Base-by-base conservation (phyloP, 2,888 invertebrate species). In the Oligia fasciuncula region DNA sequence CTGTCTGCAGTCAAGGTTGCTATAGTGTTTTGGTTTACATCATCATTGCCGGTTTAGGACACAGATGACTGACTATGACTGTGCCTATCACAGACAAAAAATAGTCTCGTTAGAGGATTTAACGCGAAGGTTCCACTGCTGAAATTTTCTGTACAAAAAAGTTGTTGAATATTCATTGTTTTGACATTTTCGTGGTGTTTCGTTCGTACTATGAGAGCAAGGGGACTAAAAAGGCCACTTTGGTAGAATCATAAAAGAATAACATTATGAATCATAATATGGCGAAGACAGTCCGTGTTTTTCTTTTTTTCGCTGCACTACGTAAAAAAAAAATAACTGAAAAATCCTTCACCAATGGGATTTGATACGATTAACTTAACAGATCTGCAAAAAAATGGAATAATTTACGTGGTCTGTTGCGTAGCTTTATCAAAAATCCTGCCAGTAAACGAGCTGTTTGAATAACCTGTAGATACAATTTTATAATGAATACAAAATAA, bases 11-110 rank as follows among this genome's bases (percentile, higher is more conserved):
- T 93, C 95, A 95, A 95, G 95, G 95, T 90, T 92, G 87, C 57
- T 77, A 76, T 81, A 89, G 90, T 93, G 92, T 93, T 93, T 93
- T 90, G 88, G 90, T 92, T 93, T 92, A 89, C 92, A 93, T 94
- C 94, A 94, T 93, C 93, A 89, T 90, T 88, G 90, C 93, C 92
- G 89, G 92, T 88, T 91, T 92, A 88, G 89, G 93, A 88, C 85
- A 91, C 91, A 91, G 91, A 88, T 90, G 91, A 91, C 88, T 91
- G 93, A 88, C 88, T 91, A 60, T 89, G 90, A 91, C 90, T 84
- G 83, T 77, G 72, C 62, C 73, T 73, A 63, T 76, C 87, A 81
- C 60, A 65, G 65, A 83, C 76, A 78, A 85, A 80, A 79, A 78
- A n/a, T 29, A 70, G 71, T 74, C 73, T 80, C 63, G 68, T 82